phyloP scores from a whole-genome alignment of 2,888 invertebrate species.

The Tetranychus piercei region DNA sequence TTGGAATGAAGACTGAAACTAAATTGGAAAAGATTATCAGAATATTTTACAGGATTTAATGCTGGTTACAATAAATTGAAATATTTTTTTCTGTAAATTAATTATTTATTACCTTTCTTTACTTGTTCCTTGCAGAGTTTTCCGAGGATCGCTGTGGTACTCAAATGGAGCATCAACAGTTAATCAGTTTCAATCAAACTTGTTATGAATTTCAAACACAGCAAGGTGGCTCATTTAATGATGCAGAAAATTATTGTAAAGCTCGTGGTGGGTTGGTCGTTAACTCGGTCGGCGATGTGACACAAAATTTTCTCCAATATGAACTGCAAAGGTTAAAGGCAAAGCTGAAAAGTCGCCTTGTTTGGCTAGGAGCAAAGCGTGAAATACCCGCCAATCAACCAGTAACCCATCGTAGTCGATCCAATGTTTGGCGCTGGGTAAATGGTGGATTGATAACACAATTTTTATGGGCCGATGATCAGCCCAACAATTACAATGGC shows the following conservation, averaged over 20 bases:
- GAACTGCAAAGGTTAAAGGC: conserved; percentile 27
- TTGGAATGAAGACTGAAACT: not conserved
- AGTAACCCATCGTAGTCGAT: conserved; percentile 36
- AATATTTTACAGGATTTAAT: too few relatives aligned
- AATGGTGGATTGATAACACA: conserved; percentile 29
- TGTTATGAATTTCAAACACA: conserved; percentile 73
- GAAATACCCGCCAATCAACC: conserved; percentile 54
- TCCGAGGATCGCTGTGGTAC: conserved; percentile 56
- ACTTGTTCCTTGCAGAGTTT: conserved; percentile 43
- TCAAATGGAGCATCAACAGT: conserved; percentile 50
- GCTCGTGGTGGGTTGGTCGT: conserved; percentile 33
- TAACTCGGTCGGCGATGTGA: conserved; percentile 29
- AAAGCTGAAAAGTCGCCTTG: conserved; percentile 47
- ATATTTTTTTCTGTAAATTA: too few relatives aligned
- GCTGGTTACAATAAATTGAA: too few relatives aligned
- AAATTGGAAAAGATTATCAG: too few relatives aligned
- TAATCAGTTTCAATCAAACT: conserved; percentile 62
- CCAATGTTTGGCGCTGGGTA: conserved; percentile 41
- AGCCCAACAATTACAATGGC: conserved; percentile 85
- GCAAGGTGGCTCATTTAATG: conserved; percentile 61
- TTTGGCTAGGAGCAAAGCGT: conserved; percentile 78
- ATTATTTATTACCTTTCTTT: too few relatives aligned
- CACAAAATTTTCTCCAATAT: conserved; percentile 26
- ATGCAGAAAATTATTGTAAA: conserved; percentile 54
- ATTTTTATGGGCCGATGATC: conserved; percentile 72